Conservation (phyloP, 2,888 invertebrate species). For the Drosophila borealis region DNA sequence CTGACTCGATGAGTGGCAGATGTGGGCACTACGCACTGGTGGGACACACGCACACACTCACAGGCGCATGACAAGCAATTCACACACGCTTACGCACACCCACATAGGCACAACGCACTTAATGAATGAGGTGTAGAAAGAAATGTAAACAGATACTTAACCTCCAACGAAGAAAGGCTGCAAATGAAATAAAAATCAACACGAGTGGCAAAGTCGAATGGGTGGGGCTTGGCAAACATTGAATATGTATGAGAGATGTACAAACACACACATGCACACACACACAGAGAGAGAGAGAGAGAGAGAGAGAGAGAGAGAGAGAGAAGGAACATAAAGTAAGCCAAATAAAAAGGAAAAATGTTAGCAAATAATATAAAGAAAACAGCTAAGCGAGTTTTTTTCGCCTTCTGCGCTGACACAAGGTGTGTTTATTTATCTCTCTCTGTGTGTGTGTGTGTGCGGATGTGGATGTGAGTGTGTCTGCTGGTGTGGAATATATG, state of each 20-base stretch:
- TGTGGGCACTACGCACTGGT: constrained; percentile 34
- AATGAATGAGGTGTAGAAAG: constrained; percentile 69
- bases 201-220: constrained; percentile 43
- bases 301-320: background rate
- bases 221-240: constrained; percentile 29
- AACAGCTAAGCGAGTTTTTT: constrained; percentile 66
- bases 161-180: constrained; percentile 65
- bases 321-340: constrained; percentile 36
- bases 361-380: constrained; percentile 69
- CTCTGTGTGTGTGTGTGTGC: constrained; percentile 1
- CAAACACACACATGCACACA: constrained; percentile 20
- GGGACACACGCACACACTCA: constrained; percentile 19
- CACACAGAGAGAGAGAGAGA: background rate
- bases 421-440: constrained; percentile 36
- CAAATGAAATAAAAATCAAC: constrained; percentile 69
- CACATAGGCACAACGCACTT: constrained; percentile 39
- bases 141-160: constrained; percentile 73
- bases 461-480: constrained; percentile 8
- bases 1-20: constrained; percentile 23
- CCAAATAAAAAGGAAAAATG: constrained; percentile 59
- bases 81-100: constrained; percentile 28
- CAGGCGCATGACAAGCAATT: constrained; percentile 5
- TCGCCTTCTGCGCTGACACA: constrained; percentile 6
- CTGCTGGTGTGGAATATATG: constrained; percentile 11
- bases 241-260: constrained; percentile 48